Conservation (phyloP, 2,113 vertebrate species). For the Callipepla californica region DNA sequence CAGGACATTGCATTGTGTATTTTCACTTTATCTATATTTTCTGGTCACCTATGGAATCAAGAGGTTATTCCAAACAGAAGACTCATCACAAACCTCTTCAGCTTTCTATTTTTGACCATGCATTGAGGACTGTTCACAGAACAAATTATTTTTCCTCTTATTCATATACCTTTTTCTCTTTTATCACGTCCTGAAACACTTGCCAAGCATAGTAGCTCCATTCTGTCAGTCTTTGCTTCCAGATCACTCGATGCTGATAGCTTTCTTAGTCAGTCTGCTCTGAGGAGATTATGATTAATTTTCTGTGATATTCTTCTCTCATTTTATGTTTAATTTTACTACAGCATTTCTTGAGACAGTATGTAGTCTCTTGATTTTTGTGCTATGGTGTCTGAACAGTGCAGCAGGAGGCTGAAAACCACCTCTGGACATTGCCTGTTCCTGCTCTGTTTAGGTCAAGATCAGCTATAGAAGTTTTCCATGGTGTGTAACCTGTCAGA, state of each 20-base stretch:
- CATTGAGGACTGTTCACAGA: background rate
- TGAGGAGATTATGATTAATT: background rate
- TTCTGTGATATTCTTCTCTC: background rate
- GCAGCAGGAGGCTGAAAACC: background rate
- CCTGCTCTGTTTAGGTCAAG: background rate
- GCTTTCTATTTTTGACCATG: background rate
- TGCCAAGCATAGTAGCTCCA: accelerated
- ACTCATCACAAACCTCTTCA: background rate
- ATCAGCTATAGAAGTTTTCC: background rate
- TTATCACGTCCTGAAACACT: background rate
- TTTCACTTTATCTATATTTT: background rate
- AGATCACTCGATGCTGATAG: background rate
- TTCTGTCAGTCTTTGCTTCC: background rate
- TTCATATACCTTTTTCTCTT: accelerated
- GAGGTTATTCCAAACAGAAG: background rate
- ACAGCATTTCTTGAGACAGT: background rate
- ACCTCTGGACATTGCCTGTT: background rate
- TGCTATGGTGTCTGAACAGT: background rate
- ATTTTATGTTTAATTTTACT: background rate
- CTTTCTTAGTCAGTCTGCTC: background rate
- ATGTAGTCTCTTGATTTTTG: background rate
- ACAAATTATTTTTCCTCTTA: background rate
- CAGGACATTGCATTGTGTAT: background rate
- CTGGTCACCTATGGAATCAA: background rate
- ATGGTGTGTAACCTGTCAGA: background rate